phyloP scores from a whole-genome alignment of 2,797 vertebrate genomes.

The Spinibarbus caldwelli region DNA sequence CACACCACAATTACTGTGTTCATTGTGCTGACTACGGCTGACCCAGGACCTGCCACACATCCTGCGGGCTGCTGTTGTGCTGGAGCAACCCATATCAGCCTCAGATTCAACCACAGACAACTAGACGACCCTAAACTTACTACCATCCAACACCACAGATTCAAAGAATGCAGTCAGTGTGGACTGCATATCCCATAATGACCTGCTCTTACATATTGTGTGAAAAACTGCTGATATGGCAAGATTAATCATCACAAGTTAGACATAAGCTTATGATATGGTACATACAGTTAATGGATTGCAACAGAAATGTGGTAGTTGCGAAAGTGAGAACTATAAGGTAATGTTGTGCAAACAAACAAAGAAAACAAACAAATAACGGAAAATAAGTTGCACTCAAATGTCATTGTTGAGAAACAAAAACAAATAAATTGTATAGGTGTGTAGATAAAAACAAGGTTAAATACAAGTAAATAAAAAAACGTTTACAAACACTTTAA shows the following conservation, averaged over 20 bases:
- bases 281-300: not conserved
- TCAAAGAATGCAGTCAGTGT: not conserved
- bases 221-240: not conserved
- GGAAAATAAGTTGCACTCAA: not conserved
- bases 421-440: not conserved
- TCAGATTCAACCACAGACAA: constrained; percentile 29
- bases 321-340: not conserved
- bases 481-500: too few relatives aligned
- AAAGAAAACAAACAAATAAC: not conserved
- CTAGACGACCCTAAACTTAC: not conserved
- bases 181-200: constrained; percentile 7
- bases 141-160: constrained; percentile 10
- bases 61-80: constrained; percentile 5
- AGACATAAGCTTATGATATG: not conserved
- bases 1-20: constrained; percentile 54
- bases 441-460: too few relatives aligned
- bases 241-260: not conserved
- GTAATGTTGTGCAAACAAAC: not conserved
- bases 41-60: constrained; percentile 9
- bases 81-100: constrained; percentile 14
- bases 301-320: not conserved
- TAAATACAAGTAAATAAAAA: not conserved
- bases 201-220: not conserved
- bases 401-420: not conserved
- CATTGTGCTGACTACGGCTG: constrained; percentile 51